Evolutionary conservation across 1,140 invertebrate species (phyloP).

Genomic region (Heliconius congener): DNA sequence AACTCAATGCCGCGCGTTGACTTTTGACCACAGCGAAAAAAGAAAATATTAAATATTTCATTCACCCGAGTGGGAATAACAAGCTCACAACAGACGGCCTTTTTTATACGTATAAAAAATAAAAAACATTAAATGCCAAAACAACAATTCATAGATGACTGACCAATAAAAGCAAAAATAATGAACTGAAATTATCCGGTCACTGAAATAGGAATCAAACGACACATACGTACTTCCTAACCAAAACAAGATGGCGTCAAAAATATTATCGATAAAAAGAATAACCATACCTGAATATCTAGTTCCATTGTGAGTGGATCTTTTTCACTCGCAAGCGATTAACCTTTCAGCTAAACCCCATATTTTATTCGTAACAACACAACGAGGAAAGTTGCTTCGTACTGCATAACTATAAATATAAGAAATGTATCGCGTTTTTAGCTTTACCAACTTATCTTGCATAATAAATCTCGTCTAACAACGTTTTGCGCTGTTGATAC

Average conservation of each 20-base stretch:
- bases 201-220: background rate
- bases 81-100: too few species aligned
- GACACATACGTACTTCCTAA: background rate
- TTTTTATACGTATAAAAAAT: too few species aligned
- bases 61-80: too few species aligned
- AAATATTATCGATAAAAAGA: background rate
- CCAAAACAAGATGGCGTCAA: background rate
- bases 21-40: too few species aligned
- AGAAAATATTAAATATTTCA: background rate
- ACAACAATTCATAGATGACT: too few species aligned
- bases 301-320: conserved; percentile 20
- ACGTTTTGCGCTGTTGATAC: conserved; percentile 25
- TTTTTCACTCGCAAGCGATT: conserved; percentile 27
- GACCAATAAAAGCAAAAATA: too few species aligned
- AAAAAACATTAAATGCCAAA: too few species aligned
- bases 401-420: conserved; percentile 21
- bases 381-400: conserved; percentile 27
- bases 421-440: conserved; percentile 34
- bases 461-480: conserved; percentile 36
- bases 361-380: conserved; percentile 28
- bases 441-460: conserved; percentile 28
- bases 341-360: conserved; percentile 24
- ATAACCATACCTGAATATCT: conserved; percentile 9
- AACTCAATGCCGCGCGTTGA: too few species aligned
- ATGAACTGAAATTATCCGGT: too few species aligned